A percentile compares a stretch with the other conserved stretches of the same genome.
Evolutionary conservation across 2,797 vertebrate species (phyloP).

Genomic region (Darevskia nairensis): DNA sequence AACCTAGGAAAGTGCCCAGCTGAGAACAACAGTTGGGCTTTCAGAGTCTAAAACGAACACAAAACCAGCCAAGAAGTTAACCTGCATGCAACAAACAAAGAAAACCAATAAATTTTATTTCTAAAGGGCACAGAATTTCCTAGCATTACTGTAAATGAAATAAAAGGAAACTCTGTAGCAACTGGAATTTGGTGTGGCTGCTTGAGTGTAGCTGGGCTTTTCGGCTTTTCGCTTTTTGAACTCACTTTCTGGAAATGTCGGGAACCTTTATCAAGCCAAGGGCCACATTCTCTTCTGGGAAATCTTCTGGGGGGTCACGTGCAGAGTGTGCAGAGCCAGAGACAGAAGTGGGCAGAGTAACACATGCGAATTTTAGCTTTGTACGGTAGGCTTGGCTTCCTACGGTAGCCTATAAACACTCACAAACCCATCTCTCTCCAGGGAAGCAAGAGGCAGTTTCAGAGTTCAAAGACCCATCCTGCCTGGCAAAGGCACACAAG

Average conservation of each 20-base stretch:
- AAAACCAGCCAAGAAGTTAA: constrained; percentile 24
- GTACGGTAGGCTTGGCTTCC: too few species aligned
- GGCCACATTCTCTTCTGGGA: too few species aligned
- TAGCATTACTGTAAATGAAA: background rate
- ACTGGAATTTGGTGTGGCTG: background rate
- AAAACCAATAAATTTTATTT: background rate
- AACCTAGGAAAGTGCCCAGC: constrained; percentile 25
- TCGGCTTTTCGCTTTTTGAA: background rate
- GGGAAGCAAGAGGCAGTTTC: too few species aligned
- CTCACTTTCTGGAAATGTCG: background rate
- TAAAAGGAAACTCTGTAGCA: background rate
- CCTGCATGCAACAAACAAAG: background rate
- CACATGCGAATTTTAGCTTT: too few species aligned
- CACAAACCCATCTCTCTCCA: too few species aligned
- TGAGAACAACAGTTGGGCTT: constrained; percentile 25
- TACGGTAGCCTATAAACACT: too few species aligned
- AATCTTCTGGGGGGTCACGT: too few species aligned
- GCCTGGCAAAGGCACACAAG: too few species aligned
- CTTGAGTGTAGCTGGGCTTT: background rate
- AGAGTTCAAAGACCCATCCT: too few species aligned
- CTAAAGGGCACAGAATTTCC: background rate
- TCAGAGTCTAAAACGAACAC: constrained; percentile 4
- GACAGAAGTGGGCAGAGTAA: too few species aligned
- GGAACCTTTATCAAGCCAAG: too few species aligned
- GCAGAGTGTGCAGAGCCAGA: too few species aligned